Conservation (phyloP, 2,113 vertebrate species). For the Labeo catla region DNA sequence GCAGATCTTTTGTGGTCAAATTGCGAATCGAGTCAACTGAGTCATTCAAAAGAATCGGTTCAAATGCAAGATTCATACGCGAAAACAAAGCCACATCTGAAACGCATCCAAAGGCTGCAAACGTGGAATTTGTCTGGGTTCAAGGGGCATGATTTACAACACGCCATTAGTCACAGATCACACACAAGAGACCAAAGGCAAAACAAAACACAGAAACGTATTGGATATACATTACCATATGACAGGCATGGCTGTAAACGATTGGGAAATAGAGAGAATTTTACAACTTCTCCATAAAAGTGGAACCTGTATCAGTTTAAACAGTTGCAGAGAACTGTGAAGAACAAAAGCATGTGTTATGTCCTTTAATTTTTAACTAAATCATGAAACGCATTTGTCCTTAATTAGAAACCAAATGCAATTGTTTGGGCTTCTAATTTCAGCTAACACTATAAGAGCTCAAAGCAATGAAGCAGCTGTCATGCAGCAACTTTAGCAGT, state of each 20-base stretch:
- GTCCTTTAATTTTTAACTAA: neutral
- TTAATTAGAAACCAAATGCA: neutral
- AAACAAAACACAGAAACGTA: conserved; percentile 7
- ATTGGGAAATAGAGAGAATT: neutral
- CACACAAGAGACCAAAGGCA: neutral
- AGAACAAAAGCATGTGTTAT: neutral
- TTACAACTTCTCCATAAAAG: neutral
- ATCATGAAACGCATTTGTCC: neutral
- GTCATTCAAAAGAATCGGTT: conserved; percentile 4
- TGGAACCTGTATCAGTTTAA: neutral
- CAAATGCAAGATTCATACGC: neutral
- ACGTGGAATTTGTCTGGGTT: conserved; percentile 51
- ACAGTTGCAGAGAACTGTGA: neutral
- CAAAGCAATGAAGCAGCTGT: neutral
- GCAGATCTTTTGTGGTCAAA: neutral
- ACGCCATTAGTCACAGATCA: conserved; percentile 63
- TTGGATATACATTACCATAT: neutral
- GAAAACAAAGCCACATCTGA: conserved; percentile 61
- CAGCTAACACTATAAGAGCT: neutral
- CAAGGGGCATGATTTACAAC: conserved; percentile 54
- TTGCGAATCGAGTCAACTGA: neutral
- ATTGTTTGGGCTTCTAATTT: neutral
- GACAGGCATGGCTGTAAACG: neutral
- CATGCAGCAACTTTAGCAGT: neutral
- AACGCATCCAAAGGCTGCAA: conserved; percentile 60